phyloP scores from a whole-genome alignment of 1,140 invertebrate genomes.

The Platyura marginata region DNA sequence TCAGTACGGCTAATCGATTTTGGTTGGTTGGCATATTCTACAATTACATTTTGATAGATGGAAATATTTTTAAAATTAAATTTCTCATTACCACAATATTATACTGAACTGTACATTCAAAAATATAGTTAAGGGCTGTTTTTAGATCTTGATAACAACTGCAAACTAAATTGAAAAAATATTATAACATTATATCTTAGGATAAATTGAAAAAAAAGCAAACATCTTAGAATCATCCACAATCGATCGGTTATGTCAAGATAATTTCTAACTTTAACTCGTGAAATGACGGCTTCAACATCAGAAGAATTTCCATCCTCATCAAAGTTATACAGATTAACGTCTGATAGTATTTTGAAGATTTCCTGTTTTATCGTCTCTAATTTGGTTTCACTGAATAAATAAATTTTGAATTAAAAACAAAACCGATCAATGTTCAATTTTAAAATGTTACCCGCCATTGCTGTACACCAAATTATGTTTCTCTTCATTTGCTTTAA shows the following conservation, averaged over 20 bases:
- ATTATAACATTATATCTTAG: no score
- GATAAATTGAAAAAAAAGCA: not conserved
- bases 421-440: not conserved
- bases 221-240: constrained; percentile 18
- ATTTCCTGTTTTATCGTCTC: not conserved
- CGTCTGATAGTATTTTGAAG: not conserved
- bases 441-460: not conserved
- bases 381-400: not conserved
- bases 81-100: constrained; percentile 17
- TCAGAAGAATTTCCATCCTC: constrained; percentile 9
- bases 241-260: constrained; percentile 21
- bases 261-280: constrained; percentile 9
- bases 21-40: constrained; percentile 22
- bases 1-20: constrained; percentile 20
- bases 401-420: not conserved
- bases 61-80: not conserved
- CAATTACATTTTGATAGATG: constrained; percentile 1
- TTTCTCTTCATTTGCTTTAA: not conserved
- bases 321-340: constrained; percentile 5
- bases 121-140: constrained; percentile 15
- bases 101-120: constrained; percentile 18
- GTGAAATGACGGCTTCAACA: constrained; percentile 16
- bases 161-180: constrained; percentile 7
- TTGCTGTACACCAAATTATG: not conserved
- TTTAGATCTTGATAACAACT: constrained; percentile 18